Evolutionary conservation across 2,113 vertebrate species (phyloP), one percentile per base, ranked within the genome.

Genomic region (Laterallus jamaicensis): DNA sequence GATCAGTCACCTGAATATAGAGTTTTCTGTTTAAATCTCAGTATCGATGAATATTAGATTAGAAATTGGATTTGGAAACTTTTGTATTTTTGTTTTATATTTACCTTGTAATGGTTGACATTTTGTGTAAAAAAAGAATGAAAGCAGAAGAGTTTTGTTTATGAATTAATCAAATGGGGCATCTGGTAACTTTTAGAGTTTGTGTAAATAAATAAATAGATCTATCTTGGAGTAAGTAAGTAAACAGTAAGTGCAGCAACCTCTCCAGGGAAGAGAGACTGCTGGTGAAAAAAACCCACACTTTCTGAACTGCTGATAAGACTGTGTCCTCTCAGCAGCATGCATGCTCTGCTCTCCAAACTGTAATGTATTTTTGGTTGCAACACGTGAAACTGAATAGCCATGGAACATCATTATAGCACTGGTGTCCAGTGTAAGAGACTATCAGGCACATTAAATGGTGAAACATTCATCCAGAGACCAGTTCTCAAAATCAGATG

Each of bases 141-240:
- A 88, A 96, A 93, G 85, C 3, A n/a, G 32, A 62, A 95, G 64
- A 29, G 56, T 88, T 82, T 92, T 86, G 18, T 24, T 55, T 52
- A 28, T 31, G 62, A 91, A 91, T 92, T 96, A 93, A 88, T 87
- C 60, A 93, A 96, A 94, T 24, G 3, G 11, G 52, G n/a, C 13
- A 79, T 52, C 54, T 81, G 50, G 17, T 50, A 74, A 29, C 67
- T 87, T 91, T 79, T 66, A 32, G 85, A 68, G n/a, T 55, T 73
- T 64, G 21, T 37, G n/a, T 62, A 26, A 81, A 35, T 25, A 47
- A 83, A 47, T n/a, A 79, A n/a, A 75, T 88, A 68, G 42, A 39
- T 60, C 64, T 79, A 13, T 52, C 40, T 79, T 85, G 50, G 35
- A 84, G 37, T 75, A 66, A 18, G 76, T 50, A 11, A 29, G 3